phyloP scores from a whole-genome alignment of 2,113 vertebrate species.

The Neolamprologus sp. region DNA sequence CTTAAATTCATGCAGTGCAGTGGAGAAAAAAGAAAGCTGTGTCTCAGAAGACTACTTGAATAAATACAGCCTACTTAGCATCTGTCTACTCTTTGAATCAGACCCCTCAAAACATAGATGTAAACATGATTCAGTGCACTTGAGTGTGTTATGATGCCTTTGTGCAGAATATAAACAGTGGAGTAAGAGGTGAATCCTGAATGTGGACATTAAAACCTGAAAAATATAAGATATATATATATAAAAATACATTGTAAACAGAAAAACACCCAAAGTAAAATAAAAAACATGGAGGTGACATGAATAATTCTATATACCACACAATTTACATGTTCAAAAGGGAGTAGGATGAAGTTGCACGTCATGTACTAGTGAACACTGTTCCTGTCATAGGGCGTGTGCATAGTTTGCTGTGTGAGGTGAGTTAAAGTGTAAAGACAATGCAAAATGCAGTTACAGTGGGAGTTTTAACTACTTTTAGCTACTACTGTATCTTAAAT shows the following conservation, averaged over 20 bases:
- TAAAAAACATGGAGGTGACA: background rate
- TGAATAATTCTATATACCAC: background rate
- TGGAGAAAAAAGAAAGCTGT: background rate
- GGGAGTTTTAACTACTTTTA: background rate
- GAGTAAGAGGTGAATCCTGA: background rate
- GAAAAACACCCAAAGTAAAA: rapidly evolving
- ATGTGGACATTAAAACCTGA: background rate
- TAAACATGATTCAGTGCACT: background rate
- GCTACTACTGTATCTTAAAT: background rate
- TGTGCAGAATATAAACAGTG: background rate
- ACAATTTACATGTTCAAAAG: background rate
- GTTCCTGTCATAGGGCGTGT: background rate
- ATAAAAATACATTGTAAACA: background rate
- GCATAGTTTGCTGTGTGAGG: background rate
- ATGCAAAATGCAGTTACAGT: background rate
- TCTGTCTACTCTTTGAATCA: background rate
- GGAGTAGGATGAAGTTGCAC: background rate
- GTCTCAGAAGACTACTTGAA: background rate
- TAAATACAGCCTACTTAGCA: background rate
- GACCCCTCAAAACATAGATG: background rate
- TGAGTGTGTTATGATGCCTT: background rate
- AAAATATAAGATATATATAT: background rate
- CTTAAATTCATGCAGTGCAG: background rate
- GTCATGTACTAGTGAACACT: background rate
- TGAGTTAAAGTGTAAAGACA: background rate